A percentile compares a stretch with the other conserved stretches of the same genome.
Evolutionary conservation across 2,113 vertebrate species (phyloP).

Genomic region (Odontesthes bonariensis): DNA sequence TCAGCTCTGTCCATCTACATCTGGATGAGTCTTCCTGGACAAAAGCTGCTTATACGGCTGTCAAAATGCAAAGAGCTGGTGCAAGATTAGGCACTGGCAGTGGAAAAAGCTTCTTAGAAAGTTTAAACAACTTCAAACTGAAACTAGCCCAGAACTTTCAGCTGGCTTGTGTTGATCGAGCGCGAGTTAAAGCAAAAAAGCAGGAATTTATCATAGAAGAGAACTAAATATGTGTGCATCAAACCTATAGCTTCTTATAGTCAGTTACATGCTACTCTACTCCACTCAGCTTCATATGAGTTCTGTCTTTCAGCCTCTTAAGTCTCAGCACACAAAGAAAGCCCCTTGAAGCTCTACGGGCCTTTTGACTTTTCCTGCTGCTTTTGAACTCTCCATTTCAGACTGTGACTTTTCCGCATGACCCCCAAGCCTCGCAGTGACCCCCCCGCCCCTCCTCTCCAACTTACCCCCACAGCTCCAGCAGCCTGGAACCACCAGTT

Average conservation of each 20-base stretch:
- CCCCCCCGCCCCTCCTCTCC: conserved; percentile 24
- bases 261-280: conserved; percentile 10
- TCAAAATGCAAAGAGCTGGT: not conserved
- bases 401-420: conserved; percentile 77
- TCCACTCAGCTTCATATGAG: conserved; percentile 25
- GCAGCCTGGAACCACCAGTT: conserved; percentile 69
- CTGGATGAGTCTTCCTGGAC: too few relatives aligned
- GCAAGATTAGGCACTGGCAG: not conserved
- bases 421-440: conserved; percentile 71
- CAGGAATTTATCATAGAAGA: not conserved
- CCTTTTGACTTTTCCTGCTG: conserved; percentile 75
- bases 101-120: not conserved
- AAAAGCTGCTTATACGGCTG: not conserved
- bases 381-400: conserved; percentile 80
- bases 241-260: conserved; percentile 27
- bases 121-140: not conserved
- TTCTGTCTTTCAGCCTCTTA: conserved; percentile 49
- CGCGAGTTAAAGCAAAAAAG: not conserved
- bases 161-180: not conserved
- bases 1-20: too few relatives aligned
- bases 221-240: conserved; percentile 6
- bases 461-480: conserved; percentile 58
- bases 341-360: conserved; percentile 56
- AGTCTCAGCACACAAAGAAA: conserved; percentile 66
- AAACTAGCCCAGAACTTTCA: not conserved